Base-by-base conservation (phyloP, 1,140 invertebrate species). In the Macrosteles quadrilineatus region DNA sequence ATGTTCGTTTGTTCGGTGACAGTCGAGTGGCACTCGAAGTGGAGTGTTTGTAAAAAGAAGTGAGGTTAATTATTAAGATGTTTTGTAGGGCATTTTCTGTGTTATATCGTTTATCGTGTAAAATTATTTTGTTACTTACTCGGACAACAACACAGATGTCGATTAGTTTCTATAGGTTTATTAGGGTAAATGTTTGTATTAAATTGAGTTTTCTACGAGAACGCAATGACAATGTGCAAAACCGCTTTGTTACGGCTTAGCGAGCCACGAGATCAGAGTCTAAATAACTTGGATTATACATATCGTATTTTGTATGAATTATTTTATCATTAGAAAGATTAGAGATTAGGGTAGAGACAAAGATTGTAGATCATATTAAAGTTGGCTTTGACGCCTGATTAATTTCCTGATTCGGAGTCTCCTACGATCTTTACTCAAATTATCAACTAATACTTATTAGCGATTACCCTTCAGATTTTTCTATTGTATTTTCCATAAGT, bases 291-390 rank as follows among this genome's bases (percentile, higher is more conserved):
- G 63, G 63, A 66, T 66, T 43, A 64, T 66, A 66, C 63, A 66
- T 66, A 66, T 66, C 63, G 63, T 66, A 66, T 66, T 66, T 66
- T 66, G 63, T 66, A 66, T 66, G 32, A 32, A 43, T 66, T 66
- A 66, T 66, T 66, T 66, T 66, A 66, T 30, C 63, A 43, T 66
- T 66, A 66, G 63, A 66, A 43, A 66, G 63, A 43, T 40, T 66
- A 66, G 63, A 32, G 62, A 17, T 40, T 66, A 66, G 63, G 63
- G 25, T 66, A 40, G 32, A 66, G 63, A 66, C 29, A 40, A 59
- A 59, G 55, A 59, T 27, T 59, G 55, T 59, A 59, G 55, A 59
- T 27, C 55, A 27, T 59, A 59, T 59, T 27, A 59, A 59, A 25
- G 55, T 11, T 29, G 25, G 55, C 14, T 59, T 25, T 59, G 4